Conservation (phyloP, 2,888 invertebrate species). For the Theretra japonica region DNA sequence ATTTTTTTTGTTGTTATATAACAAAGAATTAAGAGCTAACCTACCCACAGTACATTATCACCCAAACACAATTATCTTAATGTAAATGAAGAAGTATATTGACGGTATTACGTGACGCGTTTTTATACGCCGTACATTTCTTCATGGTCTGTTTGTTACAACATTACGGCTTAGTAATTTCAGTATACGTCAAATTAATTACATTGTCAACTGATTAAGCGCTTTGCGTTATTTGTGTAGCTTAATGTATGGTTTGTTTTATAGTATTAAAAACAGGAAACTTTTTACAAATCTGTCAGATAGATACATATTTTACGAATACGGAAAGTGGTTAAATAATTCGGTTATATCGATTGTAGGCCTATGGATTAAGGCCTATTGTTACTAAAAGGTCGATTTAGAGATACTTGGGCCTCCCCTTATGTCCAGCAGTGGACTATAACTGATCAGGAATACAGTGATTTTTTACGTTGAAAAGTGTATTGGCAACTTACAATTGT, state of each 20-base stretch:
- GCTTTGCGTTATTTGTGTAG: background rate
- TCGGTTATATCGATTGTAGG: too few relatives aligned
- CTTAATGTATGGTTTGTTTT: background rate
- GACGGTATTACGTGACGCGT: conserved; percentile 45
- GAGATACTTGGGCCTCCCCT: too few relatives aligned
- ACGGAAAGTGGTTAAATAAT: too few relatives aligned
- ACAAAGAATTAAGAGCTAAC: background rate
- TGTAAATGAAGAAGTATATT: conserved; percentile 65
- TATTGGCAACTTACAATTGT: too few relatives aligned
- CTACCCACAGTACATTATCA: background rate
- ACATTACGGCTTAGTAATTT: background rate
- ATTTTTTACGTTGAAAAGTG: too few relatives aligned
- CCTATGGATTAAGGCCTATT: too few relatives aligned
- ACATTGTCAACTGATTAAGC: conserved; percentile 8
- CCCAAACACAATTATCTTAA: conserved; percentile 41
- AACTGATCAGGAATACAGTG: too few relatives aligned
- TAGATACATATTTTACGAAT: too few relatives aligned
- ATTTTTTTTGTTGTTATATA: too few relatives aligned
- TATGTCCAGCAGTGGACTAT: too few relatives aligned
- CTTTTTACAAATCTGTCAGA: background rate
- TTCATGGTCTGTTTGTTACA: conserved; percentile 13
- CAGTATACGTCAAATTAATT: background rate
- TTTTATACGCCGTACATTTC: conserved; percentile 34
- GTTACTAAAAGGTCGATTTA: too few relatives aligned
- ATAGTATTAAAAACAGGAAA: background rate